Evolutionary conservation across 2,113 vertebrate genomes (phyloP).

Genomic region (Cheirogaleus medius): DNA sequence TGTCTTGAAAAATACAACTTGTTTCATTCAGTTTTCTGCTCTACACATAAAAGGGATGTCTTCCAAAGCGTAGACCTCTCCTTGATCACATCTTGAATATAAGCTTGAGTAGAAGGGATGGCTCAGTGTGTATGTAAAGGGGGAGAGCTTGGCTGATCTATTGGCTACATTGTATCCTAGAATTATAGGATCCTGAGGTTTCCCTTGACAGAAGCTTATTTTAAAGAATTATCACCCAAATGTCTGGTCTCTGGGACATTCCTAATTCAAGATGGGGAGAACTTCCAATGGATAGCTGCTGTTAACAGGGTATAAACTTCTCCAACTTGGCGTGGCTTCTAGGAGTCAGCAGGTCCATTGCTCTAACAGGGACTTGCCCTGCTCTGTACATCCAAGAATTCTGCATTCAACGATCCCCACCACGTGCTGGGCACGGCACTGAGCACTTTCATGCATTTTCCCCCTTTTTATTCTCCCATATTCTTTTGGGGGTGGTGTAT

Average conservation of each 20-base stretch:
- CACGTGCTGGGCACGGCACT: background rate
- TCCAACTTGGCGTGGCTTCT: background rate
- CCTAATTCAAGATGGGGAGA: background rate
- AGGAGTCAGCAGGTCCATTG: fast-evolving
- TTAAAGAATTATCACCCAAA: background rate
- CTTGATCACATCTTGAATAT: background rate
- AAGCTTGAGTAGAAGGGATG: background rate
- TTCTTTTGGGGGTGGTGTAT: background rate
- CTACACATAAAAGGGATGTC: background rate
- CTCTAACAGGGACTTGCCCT: background rate
- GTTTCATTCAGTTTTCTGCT: background rate
- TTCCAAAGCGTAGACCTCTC: background rate
- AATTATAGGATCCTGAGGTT: background rate
- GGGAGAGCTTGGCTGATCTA: background rate
- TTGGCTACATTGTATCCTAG: background rate
- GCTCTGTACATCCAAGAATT: background rate
- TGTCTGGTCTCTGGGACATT: background rate
- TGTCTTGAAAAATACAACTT: background rate
- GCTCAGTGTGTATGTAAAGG: background rate
- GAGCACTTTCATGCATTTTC: background rate
- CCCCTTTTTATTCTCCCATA: background rate
- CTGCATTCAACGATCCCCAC: background rate
- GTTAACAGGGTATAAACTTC: background rate
- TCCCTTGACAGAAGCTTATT: background rate
- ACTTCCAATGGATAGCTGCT: too few relatives aligned